Base-by-base conservation (phyloP, 1,140 invertebrate genomes). In the Streblospio benedicti region DNA sequence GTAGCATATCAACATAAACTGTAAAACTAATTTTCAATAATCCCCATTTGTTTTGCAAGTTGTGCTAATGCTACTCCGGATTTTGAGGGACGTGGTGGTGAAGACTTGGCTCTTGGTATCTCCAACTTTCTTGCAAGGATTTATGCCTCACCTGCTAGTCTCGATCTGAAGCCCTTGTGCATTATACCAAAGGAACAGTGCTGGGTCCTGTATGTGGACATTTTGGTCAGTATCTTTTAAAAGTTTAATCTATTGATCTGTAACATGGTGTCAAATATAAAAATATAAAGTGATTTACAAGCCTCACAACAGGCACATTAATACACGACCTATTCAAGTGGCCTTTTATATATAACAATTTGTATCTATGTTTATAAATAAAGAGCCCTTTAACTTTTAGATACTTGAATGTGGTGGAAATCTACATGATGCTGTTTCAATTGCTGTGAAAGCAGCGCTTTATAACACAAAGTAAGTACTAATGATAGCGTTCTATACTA, bases 61-160 rank as follows among this genome's bases (percentile, higher is more conserved):
- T 94, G 91, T 50, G 91, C 92, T 4, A 95, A 93, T 84, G 93
- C 93, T 4, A 89, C 89, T n/a, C 90, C 91, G 30, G 87, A 87
- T 72, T 96, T 96, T 83, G 93, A 97, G 80, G 93, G 93, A 1
- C 80, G 91, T 73, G 93, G 92, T 35, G 93, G 93, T 31, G 91
- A 95, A 68, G 85, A 91, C 62, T 77, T 97, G 35, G 91, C 88
- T 0, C 85, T 82, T 62, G 88, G 89, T 70, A 86, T 97, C 64
- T 86, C 88, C 43, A 86, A 85, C 61, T 82, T 87, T 67, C 80
- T 97, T 56, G 74, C 84, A 38, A 80, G 85, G 64, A 86, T 91
- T 23, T 96, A 94, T 75, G 82, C 84, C 62, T 87, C 87, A 12
- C 79, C 84, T 18, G 78, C 84, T 66, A 85, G 85, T 31, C 85